Conservation (phyloP, 2,888 invertebrate genomes). For the Alloplasta piceator region DNA sequence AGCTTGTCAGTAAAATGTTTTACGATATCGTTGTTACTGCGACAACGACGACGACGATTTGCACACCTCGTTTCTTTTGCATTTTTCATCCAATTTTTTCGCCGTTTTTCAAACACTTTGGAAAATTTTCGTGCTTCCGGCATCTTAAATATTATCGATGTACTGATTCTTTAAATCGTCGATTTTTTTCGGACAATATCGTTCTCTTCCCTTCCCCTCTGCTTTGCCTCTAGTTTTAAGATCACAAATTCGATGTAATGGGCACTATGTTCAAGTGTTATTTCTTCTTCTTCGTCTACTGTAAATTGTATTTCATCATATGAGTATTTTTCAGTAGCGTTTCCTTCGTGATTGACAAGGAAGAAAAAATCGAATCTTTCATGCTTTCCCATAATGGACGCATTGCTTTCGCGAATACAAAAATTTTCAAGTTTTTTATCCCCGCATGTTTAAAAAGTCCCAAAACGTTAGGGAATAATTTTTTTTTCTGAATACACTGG, state of each 20-base stretch:
- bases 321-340: neutral
- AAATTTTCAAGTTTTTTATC: neutral
- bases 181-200: neutral
- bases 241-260: neutral
- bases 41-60: constrained; percentile 6
- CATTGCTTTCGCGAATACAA: neutral
- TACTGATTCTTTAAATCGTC: neutral
- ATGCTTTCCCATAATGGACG: neutral
- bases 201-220: neutral
- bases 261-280: neutral
- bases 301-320: constrained; percentile 24
- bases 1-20: constrained; percentile 15
- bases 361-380: neutral
- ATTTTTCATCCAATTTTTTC: neutral
- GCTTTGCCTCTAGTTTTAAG: neutral
- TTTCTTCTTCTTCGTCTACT: constrained; percentile 20
- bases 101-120: constrained; percentile 1
- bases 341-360: neutral
- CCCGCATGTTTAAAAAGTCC: neutral
- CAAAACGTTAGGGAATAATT: neutral
- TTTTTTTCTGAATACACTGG: neutral
- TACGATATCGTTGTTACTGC: constrained; percentile 9
- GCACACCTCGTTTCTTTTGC: neutral
- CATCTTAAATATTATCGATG: constrained; percentile 40
- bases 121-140: constrained; percentile 42